phyloP scores from a whole-genome alignment of 2,888 invertebrate species.

The Cetonia aurata region DNA sequence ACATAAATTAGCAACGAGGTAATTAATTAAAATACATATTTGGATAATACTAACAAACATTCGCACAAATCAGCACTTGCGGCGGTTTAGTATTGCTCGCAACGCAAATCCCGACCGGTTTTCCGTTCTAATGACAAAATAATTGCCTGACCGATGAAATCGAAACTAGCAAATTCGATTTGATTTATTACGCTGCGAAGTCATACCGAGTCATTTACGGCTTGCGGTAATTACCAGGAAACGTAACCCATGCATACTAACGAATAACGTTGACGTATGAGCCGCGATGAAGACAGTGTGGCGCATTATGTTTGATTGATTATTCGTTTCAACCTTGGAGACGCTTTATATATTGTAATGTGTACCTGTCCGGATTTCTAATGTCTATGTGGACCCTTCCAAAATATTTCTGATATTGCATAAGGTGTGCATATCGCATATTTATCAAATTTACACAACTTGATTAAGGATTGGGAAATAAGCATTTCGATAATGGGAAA shows the following conservation, averaged over 20 bases:
- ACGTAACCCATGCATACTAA: constrained; percentile 15
- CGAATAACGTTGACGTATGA: not conserved
- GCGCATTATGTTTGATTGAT: constrained; percentile 18
- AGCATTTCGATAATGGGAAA: too few relatives aligned
- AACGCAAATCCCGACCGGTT: not conserved
- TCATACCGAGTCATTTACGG: constrained; percentile 24
- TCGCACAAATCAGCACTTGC: not conserved
- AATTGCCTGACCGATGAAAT: constrained; percentile 25
- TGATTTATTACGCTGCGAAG: constrained; percentile 29
- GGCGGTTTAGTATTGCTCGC: not conserved
- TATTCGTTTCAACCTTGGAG: not conserved
- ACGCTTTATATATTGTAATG: not conserved
- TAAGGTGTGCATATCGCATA: not conserved
- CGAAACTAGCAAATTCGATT: constrained; percentile 23
- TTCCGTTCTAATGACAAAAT: constrained; percentile 6
- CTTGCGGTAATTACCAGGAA: constrained; percentile 12
- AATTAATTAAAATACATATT: constrained; percentile 1
- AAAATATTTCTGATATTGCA: not conserved
- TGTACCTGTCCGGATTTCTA: constrained; percentile 4
- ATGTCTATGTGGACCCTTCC: too few relatives aligned
- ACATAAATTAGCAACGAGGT: constrained; percentile 11
- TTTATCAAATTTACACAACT: too few relatives aligned
- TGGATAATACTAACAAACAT: not conserved
- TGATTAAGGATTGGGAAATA: too few relatives aligned
- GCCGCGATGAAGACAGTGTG: not conserved